These are phyloP conservation scores for Aviceda subcristata DNA, from an alignment of 2,113 vertebrate genomes.

Conservation along the genomic window DNA sequence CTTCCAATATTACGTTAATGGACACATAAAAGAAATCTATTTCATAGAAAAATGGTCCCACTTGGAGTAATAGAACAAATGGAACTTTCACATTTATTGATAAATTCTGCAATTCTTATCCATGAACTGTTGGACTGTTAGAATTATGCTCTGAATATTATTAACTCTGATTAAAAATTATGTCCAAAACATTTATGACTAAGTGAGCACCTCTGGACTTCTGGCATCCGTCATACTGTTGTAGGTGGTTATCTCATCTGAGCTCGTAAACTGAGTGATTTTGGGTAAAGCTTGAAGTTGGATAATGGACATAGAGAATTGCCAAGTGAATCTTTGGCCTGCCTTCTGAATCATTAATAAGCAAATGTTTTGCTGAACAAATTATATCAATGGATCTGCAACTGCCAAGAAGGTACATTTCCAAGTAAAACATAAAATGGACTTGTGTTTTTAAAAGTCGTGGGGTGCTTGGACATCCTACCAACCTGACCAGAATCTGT, in stretches of 20 bases:
- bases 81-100: neutral
- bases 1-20: neutral
- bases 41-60: neutral
- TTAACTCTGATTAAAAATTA: neutral
- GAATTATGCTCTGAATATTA: neutral
- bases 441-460: neutral
- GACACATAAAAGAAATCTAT: neutral
- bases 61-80: neutral
- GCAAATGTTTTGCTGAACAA: neutral
- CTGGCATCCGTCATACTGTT: neutral
- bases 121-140: neutral
- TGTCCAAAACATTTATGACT: neutral
- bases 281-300: neutral
- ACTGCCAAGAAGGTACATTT: neutral
- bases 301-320: neutral
- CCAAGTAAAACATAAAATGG: neutral
- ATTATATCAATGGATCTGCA: neutral
- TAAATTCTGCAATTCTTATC: neutral
- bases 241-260: neutral
- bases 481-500: neutral
- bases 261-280: neutral
- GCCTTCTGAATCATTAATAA: neutral
- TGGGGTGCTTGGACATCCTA: neutral
- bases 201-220: neutral
- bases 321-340: conserved; percentile 14